phyloP scores from a whole-genome alignment of 2,113 vertebrate genomes.

The Aptenodytes forsteri region DNA sequence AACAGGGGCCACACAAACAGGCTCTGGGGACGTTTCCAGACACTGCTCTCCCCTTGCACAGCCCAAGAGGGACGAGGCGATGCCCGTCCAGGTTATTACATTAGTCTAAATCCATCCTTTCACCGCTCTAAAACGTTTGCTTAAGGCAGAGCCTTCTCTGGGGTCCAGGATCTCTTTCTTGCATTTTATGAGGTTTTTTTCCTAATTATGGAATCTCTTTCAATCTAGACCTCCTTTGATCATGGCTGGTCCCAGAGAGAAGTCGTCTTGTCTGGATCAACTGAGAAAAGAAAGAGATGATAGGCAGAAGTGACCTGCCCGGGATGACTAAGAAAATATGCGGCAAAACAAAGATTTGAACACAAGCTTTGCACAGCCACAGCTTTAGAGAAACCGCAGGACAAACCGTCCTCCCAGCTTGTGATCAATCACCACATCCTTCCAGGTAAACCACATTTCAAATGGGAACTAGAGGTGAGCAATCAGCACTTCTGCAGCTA shows the following conservation, averaged over 20 bases:
- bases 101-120: not conserved
- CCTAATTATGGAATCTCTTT: constrained; percentile 68
- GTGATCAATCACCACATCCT: not conserved
- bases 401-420: not conserved
- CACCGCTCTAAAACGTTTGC: constrained; percentile 27
- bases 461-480: not conserved
- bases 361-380: not conserved
- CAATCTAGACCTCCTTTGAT: constrained; percentile 58
- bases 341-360: not conserved
- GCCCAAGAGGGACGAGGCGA: rapidly evolving
- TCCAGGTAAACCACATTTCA: not conserved
- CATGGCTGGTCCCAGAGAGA: constrained; percentile 37
- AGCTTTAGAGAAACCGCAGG: not conserved
- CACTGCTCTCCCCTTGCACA: not conserved
- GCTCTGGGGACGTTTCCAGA: not conserved
- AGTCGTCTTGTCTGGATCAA: constrained; percentile 28
- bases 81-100: not conserved
- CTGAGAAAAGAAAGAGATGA: constrained; percentile 13
- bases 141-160: constrained; percentile 53
- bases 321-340: not conserved
- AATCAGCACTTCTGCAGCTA: rapidly evolving
- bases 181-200: constrained; percentile 38
- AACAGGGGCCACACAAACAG: not conserved
- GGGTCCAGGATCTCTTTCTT: constrained; percentile 44
- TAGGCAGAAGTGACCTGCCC: constrained; percentile 36